Conservation (phyloP, 2,113 vertebrate species). For the Leptocoma aspasia region DNA sequence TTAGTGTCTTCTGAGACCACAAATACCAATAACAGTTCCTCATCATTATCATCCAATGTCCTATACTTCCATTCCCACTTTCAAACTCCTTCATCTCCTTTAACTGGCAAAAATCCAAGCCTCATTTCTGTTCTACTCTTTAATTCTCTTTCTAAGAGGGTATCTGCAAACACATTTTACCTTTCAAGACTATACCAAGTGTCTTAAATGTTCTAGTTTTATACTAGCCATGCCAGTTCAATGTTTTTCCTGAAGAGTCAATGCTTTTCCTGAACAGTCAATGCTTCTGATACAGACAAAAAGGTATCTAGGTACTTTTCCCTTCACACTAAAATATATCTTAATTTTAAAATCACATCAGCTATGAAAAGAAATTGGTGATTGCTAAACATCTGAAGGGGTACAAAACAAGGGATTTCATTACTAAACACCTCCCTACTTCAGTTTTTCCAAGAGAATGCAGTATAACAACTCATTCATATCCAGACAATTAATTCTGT, state of each 20-base stretch:
- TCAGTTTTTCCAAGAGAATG: background rate
- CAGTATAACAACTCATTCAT: background rate
- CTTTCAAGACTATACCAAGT: background rate
- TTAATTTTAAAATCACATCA: background rate
- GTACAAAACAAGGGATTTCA: background rate
- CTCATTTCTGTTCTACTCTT: background rate
- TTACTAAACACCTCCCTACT: background rate
- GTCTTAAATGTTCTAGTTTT: background rate
- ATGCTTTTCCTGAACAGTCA: background rate
- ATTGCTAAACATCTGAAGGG: background rate
- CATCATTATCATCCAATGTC: background rate
- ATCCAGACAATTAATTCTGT: background rate
- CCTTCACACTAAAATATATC: background rate
- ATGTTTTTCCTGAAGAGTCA: background rate
- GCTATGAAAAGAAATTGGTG: background rate
- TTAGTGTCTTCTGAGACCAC: background rate
- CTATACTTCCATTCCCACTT: background rate
- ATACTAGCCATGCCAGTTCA: background rate
- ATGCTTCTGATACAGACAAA: background rate
- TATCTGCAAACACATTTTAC: background rate
- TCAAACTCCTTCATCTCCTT: background rate
- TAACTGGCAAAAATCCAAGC: background rate
- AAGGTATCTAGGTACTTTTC: background rate
- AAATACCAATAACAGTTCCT: background rate
- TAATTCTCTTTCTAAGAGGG: background rate